These are phyloP conservation scores for Nymphalis polychloros DNA, from an alignment of 2,888 invertebrate genomes.

Conservation along the genomic window DNA sequence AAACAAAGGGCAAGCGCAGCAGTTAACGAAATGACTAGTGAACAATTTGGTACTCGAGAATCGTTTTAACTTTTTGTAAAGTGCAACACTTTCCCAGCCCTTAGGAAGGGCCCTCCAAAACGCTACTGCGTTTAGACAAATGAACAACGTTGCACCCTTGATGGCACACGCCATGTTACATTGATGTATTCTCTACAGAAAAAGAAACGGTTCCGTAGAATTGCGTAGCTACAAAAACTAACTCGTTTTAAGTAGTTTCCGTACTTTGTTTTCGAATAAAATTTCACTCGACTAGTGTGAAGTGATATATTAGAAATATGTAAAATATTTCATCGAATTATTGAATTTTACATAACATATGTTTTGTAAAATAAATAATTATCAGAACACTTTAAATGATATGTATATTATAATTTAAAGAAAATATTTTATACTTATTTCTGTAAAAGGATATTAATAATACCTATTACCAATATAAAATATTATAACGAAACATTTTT, in stretches of 20 bases:
- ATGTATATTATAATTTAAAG: too few species aligned
- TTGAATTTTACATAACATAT: too few species aligned
- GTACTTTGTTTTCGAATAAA: too few species aligned
- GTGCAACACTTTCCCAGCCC: constrained; percentile 81
- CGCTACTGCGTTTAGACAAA: constrained; percentile 79
- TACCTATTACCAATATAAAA: too few species aligned
- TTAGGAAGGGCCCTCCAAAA: constrained; percentile 64
- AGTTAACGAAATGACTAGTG: constrained; percentile 54
- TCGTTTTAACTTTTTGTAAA: constrained; percentile 78
- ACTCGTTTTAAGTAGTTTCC: too few species aligned
- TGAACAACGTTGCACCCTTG: constrained; percentile 76
- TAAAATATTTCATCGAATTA: too few species aligned
- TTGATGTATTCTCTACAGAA: constrained; percentile 25
- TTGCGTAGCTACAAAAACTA: background rate
- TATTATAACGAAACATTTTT: too few species aligned
- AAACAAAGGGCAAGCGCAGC: constrained; percentile 57
- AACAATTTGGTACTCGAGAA: constrained; percentile 56
- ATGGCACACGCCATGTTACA: constrained; percentile 60
- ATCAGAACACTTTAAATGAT: too few species aligned
- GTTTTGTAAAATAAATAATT: too few species aligned
- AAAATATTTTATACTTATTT: background rate
- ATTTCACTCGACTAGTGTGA: too few species aligned
- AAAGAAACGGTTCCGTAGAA: constrained; percentile 3
- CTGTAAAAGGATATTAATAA: background rate
- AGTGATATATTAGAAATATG: too few species aligned